A percentile compares a stretch with the other conserved stretches of the same genome.
Conservation (phyloP, 2,888 invertebrate genomes). For the Aradus depressus region DNA sequence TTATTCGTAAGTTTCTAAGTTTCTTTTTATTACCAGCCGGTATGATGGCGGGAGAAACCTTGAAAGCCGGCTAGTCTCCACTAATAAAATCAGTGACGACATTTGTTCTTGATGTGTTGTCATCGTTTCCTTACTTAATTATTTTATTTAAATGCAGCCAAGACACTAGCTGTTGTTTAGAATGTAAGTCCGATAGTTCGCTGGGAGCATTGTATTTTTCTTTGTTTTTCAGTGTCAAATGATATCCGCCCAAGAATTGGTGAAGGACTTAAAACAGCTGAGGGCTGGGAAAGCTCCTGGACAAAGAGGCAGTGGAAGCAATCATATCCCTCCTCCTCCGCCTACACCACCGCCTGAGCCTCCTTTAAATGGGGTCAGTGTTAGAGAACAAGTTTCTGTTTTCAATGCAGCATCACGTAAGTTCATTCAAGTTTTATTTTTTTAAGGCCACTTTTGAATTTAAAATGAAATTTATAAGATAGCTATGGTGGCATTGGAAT, state of each 20-base stretch:
- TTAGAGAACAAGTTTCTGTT: conserved; percentile 42
- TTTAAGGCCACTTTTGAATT: neutral
- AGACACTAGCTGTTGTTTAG: neutral
- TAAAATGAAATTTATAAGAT: no score
- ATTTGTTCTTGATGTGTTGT: neutral
- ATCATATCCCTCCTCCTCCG: conserved; percentile 43
- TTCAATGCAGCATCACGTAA: conserved; percentile 39
- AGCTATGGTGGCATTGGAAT: no score
- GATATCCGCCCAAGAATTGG: conserved; percentile 69
- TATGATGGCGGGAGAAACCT: neutral
- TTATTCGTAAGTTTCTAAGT: neutral
- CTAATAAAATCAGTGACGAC: neutral
- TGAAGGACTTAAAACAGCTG: conserved; percentile 66
- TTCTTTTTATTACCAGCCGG: neutral
- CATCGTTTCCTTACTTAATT: no score
- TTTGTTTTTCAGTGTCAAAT: conserved; percentile 65
- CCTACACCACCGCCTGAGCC: conserved; percentile 49
- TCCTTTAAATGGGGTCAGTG: conserved; percentile 42
- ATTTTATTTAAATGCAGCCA: no score
- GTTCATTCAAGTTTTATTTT: conserved; percentile 17
- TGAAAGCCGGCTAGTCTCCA: neutral
- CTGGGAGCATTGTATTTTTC: neutral
- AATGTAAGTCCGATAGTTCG: conserved; percentile 1
- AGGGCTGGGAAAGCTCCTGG: conserved; percentile 49
- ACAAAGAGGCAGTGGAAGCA: conserved; percentile 30